These are phyloP conservation scores for Sarcophaga variegata DNA, from an alignment of 2,888 invertebrate genomes.

Conservation along the genomic window DNA sequence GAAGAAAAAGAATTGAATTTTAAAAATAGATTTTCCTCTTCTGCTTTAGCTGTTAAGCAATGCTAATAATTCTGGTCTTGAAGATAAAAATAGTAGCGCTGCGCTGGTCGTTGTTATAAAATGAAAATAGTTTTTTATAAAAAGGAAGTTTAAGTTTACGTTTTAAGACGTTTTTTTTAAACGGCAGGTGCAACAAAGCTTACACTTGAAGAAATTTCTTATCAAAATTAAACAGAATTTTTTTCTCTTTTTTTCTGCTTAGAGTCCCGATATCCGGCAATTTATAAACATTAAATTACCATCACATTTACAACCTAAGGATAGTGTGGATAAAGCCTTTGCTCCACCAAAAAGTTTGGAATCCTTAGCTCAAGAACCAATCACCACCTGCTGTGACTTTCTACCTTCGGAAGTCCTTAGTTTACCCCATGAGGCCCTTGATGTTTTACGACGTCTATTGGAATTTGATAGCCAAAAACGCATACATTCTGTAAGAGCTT, in stretches of 20 bases:
- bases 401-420: slow-evolving; percentile 74
- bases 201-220: slow-evolving; percentile 45
- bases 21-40: slow-evolving; percentile 68
- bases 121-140: slow-evolving; percentile 12
- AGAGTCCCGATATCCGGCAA: slow-evolving; percentile 73
- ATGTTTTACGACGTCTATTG: slow-evolving; percentile 76
- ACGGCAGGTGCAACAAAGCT: slow-evolving; percentile 59
- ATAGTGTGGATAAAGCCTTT: slow-evolving; percentile 53
- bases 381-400: slow-evolving; percentile 62
- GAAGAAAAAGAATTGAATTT: slow-evolving; percentile 43
- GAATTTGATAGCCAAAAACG: slow-evolving; percentile 75
- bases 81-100: slow-evolving; percentile 49
- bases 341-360: not conserved
- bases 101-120: slow-evolving; percentile 35
- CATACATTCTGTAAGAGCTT: slow-evolving; percentile 76
- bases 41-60: slow-evolving; percentile 19
- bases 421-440: slow-evolving; percentile 75
- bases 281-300: slow-evolving; percentile 70
- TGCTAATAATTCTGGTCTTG: slow-evolving; percentile 46
- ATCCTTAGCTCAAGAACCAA: not conserved
- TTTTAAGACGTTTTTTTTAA: slow-evolving; percentile 26
- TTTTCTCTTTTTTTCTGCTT: slow-evolving; percentile 41
- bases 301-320: slow-evolving; percentile 42
- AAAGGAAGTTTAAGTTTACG: slow-evolving; percentile 62
- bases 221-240: too few relatives aligned